A percentile compares a stretch with the other conserved stretches of the same genome.
Conservation (phyloP, 1,140 invertebrate species). For the Brachionus rotundiformis region DNA sequence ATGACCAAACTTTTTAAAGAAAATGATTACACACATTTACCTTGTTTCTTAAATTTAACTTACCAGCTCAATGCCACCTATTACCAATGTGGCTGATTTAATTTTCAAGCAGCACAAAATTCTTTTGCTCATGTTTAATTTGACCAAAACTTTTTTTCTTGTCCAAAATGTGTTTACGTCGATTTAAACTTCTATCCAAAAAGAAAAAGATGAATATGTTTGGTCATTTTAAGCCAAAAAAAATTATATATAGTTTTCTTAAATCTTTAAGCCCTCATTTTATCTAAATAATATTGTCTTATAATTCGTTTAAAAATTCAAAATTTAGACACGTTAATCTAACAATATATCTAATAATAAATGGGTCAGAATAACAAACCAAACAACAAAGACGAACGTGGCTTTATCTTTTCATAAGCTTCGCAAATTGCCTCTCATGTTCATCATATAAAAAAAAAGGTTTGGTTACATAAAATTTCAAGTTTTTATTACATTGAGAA, state of each 20-base stretch:
- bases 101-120: conserved; percentile 44
- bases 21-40: background rate
- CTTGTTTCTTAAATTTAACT: background rate
- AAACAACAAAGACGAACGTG: background rate
- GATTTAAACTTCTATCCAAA: background rate
- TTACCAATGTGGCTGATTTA: conserved; percentile 23
- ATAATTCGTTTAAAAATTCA: background rate
- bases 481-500: background rate
- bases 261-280: background rate
- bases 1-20: background rate
- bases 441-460: background rate
- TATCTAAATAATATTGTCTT: background rate
- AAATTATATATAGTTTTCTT: background rate
- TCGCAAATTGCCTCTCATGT: background rate
- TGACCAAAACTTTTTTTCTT: too few relatives aligned
- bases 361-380: background rate
- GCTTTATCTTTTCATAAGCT: background rate
- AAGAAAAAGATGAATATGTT: background rate
- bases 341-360: background rate
- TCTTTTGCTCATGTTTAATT: background rate
- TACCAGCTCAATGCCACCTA: background rate
- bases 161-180: too few relatives aligned
- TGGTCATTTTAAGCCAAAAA: background rate
- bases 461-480: background rate
- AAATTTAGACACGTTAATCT: conserved; percentile 1